phyloP scores from a whole-genome alignment of 2,888 invertebrate species.

The Amphipoea lucens region DNA sequence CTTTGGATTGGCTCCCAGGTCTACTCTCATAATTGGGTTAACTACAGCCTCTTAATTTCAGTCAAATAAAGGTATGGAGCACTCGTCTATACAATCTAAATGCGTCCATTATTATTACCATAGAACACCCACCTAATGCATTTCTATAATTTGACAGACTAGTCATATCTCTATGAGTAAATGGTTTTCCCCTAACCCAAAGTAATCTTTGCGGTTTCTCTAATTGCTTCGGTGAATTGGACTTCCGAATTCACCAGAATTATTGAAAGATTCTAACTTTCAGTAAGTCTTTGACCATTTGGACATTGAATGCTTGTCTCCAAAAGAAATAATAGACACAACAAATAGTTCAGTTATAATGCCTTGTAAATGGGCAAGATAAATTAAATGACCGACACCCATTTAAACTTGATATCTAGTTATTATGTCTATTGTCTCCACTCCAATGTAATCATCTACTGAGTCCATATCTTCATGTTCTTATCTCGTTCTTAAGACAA shows the following conservation, averaged over 20 bases:
- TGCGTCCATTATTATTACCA: neutral
- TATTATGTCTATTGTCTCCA: slow-evolving; percentile 1
- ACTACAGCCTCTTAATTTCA: neutral
- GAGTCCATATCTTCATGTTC: neutral
- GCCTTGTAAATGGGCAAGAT: neutral
- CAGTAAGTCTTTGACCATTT: neutral
- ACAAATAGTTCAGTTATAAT: neutral
- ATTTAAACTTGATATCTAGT: neutral
- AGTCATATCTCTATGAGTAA: neutral
- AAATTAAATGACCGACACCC: neutral
- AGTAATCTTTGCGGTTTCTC: slow-evolving; percentile 2
- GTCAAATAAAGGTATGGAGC: neutral
- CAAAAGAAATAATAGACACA: neutral
- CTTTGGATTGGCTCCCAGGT: neutral
- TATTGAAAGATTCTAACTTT: neutral
- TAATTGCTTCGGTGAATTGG: neutral
- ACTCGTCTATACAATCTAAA: neutral
- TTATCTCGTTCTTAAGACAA: slow-evolving; percentile 14
- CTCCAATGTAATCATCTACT: slow-evolving; percentile 5
- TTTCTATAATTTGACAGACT: slow-evolving; percentile 2
- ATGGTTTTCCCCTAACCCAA: slow-evolving; percentile 36
- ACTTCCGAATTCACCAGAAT: neutral
- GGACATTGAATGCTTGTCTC: neutral
- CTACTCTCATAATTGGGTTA: neutral
- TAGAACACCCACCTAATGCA: neutral